phyloP scores from a whole-genome alignment of 2,888 invertebrate species.

The Melinopterus prodromus region DNA sequence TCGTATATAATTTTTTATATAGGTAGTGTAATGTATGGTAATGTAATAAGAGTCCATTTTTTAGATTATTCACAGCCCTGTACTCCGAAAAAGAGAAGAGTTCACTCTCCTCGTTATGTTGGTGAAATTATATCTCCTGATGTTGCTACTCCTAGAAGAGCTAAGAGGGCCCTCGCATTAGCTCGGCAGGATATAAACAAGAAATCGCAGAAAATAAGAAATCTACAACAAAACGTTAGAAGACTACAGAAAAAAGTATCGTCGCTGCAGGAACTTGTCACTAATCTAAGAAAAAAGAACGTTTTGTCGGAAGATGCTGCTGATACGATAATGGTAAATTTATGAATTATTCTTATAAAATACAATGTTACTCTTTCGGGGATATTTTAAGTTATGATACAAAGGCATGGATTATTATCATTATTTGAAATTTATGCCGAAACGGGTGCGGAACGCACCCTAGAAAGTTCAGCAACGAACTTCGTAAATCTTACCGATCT shows the following conservation, averaged over 20 bases:
- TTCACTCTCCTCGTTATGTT: conserved; percentile 34
- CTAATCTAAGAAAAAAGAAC: conserved; percentile 28
- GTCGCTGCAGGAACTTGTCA: conserved; percentile 34
- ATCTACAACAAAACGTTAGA: conserved; percentile 26
- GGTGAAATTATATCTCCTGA: conserved; percentile 23
- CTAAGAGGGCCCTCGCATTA: conserved; percentile 25
- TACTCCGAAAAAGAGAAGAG: conserved; percentile 34
- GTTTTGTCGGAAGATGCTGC: conserved; percentile 36
- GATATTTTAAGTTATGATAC: neutral
- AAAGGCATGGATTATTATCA: too few relatives aligned
- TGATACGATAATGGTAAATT: conserved; percentile 34
- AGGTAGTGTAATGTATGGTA: too few relatives aligned
- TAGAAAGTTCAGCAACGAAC: too few relatives aligned
- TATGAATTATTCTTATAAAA: neutral
- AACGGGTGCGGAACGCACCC: too few relatives aligned
- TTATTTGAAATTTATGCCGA: too few relatives aligned
- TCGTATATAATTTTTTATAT: too few relatives aligned
- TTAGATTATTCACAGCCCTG: neutral
- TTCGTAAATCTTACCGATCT: too few relatives aligned
- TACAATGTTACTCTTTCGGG: neutral
- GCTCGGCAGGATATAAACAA: conserved; percentile 25
- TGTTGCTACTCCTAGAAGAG: conserved; percentile 29
- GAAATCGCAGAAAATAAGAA: conserved; percentile 25
- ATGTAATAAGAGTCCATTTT: neutral
- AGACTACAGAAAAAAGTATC: conserved; percentile 29